phyloP scores from a whole-genome alignment of 2,113 vertebrate species.

The Nicator chloris region DNA sequence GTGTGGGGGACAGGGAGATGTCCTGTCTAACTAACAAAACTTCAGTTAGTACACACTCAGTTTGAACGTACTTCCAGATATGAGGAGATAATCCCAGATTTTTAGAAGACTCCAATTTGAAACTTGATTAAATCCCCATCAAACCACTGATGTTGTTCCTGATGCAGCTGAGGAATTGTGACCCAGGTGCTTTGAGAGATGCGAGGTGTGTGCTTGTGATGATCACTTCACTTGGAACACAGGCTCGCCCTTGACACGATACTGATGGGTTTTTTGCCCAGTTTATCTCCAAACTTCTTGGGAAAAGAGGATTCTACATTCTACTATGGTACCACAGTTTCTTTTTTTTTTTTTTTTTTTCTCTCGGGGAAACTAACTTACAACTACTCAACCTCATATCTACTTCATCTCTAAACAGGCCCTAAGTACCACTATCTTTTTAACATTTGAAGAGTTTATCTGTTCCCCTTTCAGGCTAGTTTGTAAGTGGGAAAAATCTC shows the following conservation, averaged over 20 bases:
- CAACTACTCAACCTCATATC: background rate
- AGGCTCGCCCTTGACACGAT: fast-evolving
- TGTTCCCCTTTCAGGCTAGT: background rate
- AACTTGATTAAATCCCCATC: background rate
- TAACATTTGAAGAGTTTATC: background rate
- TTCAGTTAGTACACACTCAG: background rate
- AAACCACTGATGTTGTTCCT: background rate
- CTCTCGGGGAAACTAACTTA: background rate
- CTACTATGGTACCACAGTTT: background rate
- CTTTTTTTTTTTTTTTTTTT: background rate
- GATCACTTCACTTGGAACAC: background rate
- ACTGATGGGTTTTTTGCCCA: background rate
- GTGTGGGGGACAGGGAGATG: background rate
- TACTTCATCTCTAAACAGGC: background rate
- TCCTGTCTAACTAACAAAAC: no score
- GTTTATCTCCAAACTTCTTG: background rate
- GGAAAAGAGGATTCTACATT: background rate
- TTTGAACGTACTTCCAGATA: background rate
- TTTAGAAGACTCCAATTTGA: background rate
- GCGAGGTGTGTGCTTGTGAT: background rate
- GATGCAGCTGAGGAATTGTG: background rate
- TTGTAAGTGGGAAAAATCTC: background rate
- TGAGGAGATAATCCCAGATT: background rate
- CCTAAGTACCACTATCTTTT: background rate
- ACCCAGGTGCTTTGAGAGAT: background rate